Evolutionary conservation across 2,888 invertebrate species (phyloP).

Genomic region (Ptychoptera albimana): DNA sequence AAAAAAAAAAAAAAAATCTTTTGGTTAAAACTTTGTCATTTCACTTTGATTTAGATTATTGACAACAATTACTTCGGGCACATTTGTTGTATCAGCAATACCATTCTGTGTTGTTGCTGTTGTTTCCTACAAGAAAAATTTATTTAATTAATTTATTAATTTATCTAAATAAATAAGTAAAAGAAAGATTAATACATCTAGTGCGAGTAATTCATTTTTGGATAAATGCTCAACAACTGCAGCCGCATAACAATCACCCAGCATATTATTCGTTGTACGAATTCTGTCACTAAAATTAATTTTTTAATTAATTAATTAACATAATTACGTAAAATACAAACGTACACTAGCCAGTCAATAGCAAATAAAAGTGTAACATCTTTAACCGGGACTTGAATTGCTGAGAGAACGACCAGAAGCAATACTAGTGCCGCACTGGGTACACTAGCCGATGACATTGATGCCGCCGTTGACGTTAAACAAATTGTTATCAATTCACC

Average conservation of each 20-base stretch:
- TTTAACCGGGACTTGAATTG: slow-evolving; percentile 65
- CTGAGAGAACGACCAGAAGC: slow-evolving; percentile 62
- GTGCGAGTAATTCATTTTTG: slow-evolving; percentile 62
- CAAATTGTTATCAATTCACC: slow-evolving; percentile 78
- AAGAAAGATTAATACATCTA: slow-evolving; percentile 43
- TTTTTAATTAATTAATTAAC: too few relatives aligned
- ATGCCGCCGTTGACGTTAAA: slow-evolving; percentile 68
- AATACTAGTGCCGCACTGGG: slow-evolving; percentile 75
- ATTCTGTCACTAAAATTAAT: slow-evolving; percentile 53
- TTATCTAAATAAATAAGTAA: too few relatives aligned
- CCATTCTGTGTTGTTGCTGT: too few relatives aligned
- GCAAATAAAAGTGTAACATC: slow-evolving; percentile 73
- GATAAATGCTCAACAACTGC: slow-evolving; percentile 73
- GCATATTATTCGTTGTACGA: slow-evolving; percentile 74
- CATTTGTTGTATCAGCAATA: too few relatives aligned
- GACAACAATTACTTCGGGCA: too few relatives aligned
- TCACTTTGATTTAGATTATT: too few relatives aligned
- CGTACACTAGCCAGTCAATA: slow-evolving; percentile 84
- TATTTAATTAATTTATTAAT: too few relatives aligned
- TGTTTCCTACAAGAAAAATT: too few relatives aligned
- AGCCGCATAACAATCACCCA: slow-evolving; percentile 77
- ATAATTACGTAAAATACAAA: slow-evolving; percentile 16
- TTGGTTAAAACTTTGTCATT: too few relatives aligned
- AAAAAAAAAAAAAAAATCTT: too few relatives aligned
- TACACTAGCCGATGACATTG: slow-evolving; percentile 77